phyloP scores from a whole-genome alignment of 2,888 invertebrate species.

The Ernsta delagoae region DNA sequence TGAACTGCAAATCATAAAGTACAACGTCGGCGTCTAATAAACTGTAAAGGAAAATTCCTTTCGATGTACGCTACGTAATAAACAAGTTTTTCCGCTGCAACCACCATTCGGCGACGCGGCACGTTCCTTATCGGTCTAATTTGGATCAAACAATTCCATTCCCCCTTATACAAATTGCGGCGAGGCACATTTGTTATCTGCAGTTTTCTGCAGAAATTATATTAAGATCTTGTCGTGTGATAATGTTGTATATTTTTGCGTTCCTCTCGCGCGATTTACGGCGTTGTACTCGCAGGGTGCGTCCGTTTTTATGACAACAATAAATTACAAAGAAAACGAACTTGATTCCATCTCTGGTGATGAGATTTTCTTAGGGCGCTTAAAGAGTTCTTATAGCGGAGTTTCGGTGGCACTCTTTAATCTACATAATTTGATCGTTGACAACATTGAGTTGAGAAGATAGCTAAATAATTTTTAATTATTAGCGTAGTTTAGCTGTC shows the following conservation, averaged over 20 bases:
- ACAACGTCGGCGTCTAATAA: slow-evolving; percentile 20
- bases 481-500: neutral
- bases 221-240: slow-evolving; percentile 77
- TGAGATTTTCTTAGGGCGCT: slow-evolving; percentile 55
- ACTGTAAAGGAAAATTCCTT: slow-evolving; percentile 19
- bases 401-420: slow-evolving; percentile 19
- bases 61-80: slow-evolving; percentile 49
- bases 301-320: slow-evolving; percentile 68
- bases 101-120: slow-evolving; percentile 60
- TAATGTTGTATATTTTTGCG: slow-evolving; percentile 75
- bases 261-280: slow-evolving; percentile 56
- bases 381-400: slow-evolving; percentile 39
- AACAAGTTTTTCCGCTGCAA: slow-evolving; percentile 64
- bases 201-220: slow-evolving; percentile 79
- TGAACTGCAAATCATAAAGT: slow-evolving; percentile 51
- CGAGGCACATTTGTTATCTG: slow-evolving; percentile 77
- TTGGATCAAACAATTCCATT: slow-evolving; percentile 78
- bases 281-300: slow-evolving; percentile 60
- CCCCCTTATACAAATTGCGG: slow-evolving; percentile 72
- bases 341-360: slow-evolving; percentile 64
- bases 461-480: neutral
- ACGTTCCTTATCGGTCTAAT: slow-evolving; percentile 78
- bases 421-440: slow-evolving; percentile 27
- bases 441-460: slow-evolving; percentile 2
- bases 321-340: slow-evolving; percentile 71